phyloP scores from a whole-genome alignment of 2,888 invertebrate genomes.

The Zele albiditarsus region DNA sequence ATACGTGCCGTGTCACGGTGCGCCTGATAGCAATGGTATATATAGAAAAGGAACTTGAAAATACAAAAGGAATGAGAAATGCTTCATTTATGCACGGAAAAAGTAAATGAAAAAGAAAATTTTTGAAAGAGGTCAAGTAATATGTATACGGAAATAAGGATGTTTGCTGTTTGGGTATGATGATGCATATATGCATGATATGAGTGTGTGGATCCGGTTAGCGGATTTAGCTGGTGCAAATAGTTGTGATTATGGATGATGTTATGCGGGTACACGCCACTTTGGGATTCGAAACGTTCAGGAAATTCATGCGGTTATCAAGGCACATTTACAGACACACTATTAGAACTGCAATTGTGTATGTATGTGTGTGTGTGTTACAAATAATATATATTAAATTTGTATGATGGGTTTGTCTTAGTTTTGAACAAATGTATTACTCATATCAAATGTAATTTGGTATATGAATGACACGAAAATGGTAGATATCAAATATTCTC shows the following conservation, averaged over 20 bases:
- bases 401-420: too few relatives aligned
- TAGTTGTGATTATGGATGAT: not conserved
- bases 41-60: constrained; percentile 35
- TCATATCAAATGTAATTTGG: too few relatives aligned
- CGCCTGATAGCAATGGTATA: constrained; percentile 17
- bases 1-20: constrained; percentile 42
- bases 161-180: too few relatives aligned
- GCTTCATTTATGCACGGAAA: not conserved
- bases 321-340: not conserved
- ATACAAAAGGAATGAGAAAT: constrained; percentile 21
- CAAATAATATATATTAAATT: too few relatives aligned
- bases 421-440: too few relatives aligned
- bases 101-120: not conserved
- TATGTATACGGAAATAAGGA: not conserved
- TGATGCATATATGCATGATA: too few relatives aligned
- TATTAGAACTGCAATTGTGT: not conserved
- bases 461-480: too few relatives aligned
- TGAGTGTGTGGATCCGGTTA: too few relatives aligned
- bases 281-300: constrained; percentile 22
- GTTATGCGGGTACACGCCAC: constrained; percentile 30
- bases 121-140: not conserved
- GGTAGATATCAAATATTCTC: too few relatives aligned
- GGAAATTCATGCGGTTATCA: not conserved
- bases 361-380: too few relatives aligned
- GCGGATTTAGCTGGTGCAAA: not conserved